Evolutionary conservation across 1,140 invertebrate species (phyloP).

Genomic region (Drosophila bifasciata): DNA sequence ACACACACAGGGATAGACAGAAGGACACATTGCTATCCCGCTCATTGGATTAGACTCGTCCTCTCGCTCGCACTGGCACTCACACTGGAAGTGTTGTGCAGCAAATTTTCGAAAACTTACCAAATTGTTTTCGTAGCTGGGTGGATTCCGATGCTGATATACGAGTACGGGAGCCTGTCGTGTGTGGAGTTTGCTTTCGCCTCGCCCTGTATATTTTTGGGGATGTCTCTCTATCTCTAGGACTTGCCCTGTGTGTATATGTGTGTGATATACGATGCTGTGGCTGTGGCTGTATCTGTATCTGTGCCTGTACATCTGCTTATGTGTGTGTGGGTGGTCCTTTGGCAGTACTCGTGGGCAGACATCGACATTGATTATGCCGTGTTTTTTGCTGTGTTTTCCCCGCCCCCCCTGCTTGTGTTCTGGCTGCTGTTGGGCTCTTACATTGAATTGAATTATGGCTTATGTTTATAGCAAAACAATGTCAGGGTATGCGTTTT

Average conservation of each 20-base stretch:
- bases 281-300: constrained; percentile 20
- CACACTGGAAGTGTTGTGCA: constrained; percentile 39
- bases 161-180: constrained; percentile 50
- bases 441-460: constrained; percentile 78
- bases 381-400: constrained; percentile 62
- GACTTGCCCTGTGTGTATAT: constrained; percentile 7
- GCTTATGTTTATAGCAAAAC: constrained; percentile 79
- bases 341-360: constrained; percentile 38
- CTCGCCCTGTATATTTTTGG: constrained; percentile 42
- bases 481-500: constrained; percentile 68
- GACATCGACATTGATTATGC: constrained; percentile 79
- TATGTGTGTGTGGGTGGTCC: constrained; percentile 22
- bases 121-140: constrained; percentile 80
- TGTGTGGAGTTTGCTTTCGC: constrained; percentile 8
- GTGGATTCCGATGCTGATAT: constrained; percentile 82
- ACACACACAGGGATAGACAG: constrained; percentile 7
- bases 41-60: constrained; percentile 48
- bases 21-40: constrained; percentile 48
- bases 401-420: constrained; percentile 4
- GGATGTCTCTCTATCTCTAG: constrained; percentile 55
- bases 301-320: constrained; percentile 7
- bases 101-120: constrained; percentile 82
- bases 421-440: constrained; percentile 27
- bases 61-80: constrained; percentile 20
- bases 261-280: constrained; percentile 52